Evolutionary conservation across 2,797 vertebrate species (phyloP).

Genomic region (Molossus alvarezi): DNA sequence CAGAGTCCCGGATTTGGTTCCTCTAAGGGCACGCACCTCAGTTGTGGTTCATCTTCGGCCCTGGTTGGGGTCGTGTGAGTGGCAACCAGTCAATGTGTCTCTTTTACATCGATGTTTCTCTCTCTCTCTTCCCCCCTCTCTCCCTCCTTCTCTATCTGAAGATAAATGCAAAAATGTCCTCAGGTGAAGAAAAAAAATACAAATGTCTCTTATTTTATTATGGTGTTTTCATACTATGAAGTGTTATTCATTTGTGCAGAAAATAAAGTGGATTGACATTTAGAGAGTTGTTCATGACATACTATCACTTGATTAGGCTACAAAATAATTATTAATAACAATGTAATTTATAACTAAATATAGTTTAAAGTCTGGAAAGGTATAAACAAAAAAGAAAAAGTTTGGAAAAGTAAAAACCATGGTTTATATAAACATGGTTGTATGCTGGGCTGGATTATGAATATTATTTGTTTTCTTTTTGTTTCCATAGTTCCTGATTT

Average conservation of each 20-base stretch:
- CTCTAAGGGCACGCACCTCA: too few relatives aligned
- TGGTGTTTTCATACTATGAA: neutral
- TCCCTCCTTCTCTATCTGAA: too few relatives aligned
- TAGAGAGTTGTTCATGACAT: constrained; percentile 32
- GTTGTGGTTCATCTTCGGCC: too few relatives aligned
- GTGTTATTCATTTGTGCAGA: constrained; percentile 2
- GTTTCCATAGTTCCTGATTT: constrained; percentile 50
- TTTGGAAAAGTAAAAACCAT: constrained; percentile 33
- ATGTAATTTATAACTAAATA: neutral
- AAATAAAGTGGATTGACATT: constrained; percentile 19
- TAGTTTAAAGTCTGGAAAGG: neutral
- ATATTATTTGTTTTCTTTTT: constrained; percentile 51
- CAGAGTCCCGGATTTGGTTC: too few relatives aligned
- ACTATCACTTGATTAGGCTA: neutral
- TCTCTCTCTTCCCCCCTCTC: too few relatives aligned
- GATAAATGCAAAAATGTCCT: too few relatives aligned
- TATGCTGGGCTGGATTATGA: constrained; percentile 12
- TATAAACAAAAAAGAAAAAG: neutral
- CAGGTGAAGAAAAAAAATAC: too few relatives aligned
- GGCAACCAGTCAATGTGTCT: too few relatives aligned
- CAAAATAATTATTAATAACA: constrained; percentile 36
- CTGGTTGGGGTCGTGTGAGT: too few relatives aligned
- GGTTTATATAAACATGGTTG: neutral
- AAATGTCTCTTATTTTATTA: constrained; percentile 19
- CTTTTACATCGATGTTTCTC: too few relatives aligned